These are phyloP conservation scores for Ginglymostoma cirratum DNA, from an alignment of 2,113 vertebrate genomes.

Conservation along the genomic window DNA sequence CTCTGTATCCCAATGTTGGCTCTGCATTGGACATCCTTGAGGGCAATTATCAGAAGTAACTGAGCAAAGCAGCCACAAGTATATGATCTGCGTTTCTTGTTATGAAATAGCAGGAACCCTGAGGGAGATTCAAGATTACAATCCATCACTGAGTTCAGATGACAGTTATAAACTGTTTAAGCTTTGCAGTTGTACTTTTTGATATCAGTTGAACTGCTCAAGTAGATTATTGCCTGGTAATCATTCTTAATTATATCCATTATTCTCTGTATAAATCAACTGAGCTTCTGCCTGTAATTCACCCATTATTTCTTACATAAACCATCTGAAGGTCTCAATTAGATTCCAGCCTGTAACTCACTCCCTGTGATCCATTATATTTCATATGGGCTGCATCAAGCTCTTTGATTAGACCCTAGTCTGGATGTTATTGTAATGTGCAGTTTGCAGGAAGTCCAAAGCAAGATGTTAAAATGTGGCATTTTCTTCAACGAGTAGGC, in stretches of 20 bases:
- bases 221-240: constrained; percentile 14
- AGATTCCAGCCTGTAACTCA: background rate
- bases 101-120: background rate
- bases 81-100: background rate
- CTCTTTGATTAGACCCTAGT: background rate
- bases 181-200: background rate
- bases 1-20: background rate
- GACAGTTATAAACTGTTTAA: background rate
- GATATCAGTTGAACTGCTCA: constrained; percentile 10
- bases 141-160: constrained; percentile 7
- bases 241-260: constrained; percentile 29
- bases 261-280: background rate
- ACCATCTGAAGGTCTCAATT: background rate
- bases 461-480: background rate
- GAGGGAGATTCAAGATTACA: background rate
- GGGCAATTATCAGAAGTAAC: background rate
- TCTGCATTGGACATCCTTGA: background rate
- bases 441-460: background rate
- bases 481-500: background rate
- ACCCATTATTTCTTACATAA: background rate
- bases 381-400: background rate
- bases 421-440: background rate
- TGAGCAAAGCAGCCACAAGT: background rate
- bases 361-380: background rate
- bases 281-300: background rate